Conservation (phyloP, 2,797 vertebrate genomes). For the Adelosebastes latens region DNA sequence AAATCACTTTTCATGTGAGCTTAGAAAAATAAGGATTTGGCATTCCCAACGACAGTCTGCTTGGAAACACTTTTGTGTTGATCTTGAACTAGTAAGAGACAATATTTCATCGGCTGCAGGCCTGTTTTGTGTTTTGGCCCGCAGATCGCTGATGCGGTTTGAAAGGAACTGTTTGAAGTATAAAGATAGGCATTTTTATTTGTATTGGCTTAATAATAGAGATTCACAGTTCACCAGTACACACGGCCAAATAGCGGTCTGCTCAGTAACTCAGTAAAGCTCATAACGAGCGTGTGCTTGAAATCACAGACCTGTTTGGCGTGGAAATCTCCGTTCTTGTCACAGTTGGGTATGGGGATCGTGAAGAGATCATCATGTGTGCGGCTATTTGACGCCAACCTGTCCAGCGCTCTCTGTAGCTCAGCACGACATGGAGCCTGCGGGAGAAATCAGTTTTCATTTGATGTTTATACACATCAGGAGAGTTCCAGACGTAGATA, state of each 20-base stretch:
- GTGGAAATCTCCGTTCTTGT: slow-evolving; percentile 94
- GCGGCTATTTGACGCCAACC: slow-evolving; percentile 88
- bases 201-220: slow-evolving; percentile 24
- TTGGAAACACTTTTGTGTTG: slow-evolving; percentile 59
- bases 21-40: slow-evolving; percentile 59
- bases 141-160: slow-evolving; percentile 41
- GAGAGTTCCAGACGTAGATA: background rate
- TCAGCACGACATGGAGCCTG: slow-evolving; percentile 93
- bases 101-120: slow-evolving; percentile 51
- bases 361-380: slow-evolving; percentile 92
- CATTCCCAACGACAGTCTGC: slow-evolving; percentile 30
- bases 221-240: slow-evolving; percentile 29
- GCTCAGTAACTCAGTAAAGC: slow-evolving; percentile 15
- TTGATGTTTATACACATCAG: background rate
- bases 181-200: slow-evolving; percentile 56
- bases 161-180: slow-evolving; percentile 33
- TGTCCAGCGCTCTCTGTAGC: slow-evolving; percentile 90
- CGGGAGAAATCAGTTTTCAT: slow-evolving; percentile 7
- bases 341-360: slow-evolving; percentile 95
- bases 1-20: slow-evolving; percentile 61
- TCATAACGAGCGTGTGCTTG: background rate
- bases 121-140: slow-evolving; percentile 54
- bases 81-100: slow-evolving; percentile 60
- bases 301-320: slow-evolving; percentile 88
- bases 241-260: slow-evolving; percentile 1